Evolutionary conservation across 1,140 invertebrate genomes (phyloP), one percentile per base, ranked within the genome.

Genomic region (Hydropsyche tenuis): DNA sequence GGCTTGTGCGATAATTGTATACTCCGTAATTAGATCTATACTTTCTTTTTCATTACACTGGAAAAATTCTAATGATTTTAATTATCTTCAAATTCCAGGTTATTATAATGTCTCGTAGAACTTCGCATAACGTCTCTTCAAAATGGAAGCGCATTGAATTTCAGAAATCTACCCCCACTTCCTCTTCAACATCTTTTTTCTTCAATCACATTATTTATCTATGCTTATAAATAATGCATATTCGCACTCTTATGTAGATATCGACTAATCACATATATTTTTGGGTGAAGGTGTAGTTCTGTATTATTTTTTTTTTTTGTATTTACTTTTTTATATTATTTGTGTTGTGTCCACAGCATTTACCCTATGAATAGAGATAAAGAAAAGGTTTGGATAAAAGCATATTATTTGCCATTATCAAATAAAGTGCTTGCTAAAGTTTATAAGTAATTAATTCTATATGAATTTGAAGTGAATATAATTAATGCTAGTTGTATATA

Each of bases 41-140:
- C 74, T 75, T 68, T 76, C 76, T 77, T 75, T 73, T 69, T 77
- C 66, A 64, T 72, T 65, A 37, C 75, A 73, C 74, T 77, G 73
- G 73, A 71, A 69, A 76, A 23, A 18, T 30, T 43, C 30, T 46
- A 81, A 81, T 82, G 84, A 84, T 84, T 81, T 83, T 82, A 83
- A 78, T 79, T 80, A 84, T 86, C 85, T 85, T 85, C 84, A 83
- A 82, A 84, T 86, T 86, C 80, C 85, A 86, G 85, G 85, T 85
- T 76, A 80, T 73, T 75, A 75, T 60, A 78, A 78, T 74, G 74
- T 77, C 74, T 75, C 74, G 77, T 78, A 78, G 77, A 78, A 78
- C 74, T 76, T 75, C 74, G 82, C 81, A 81, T 80, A 82, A 82
- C 82, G 81, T 79, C 80, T 79, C 80, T 84, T 85, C 82, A 84